Base-by-base conservation (phyloP, 2,888 invertebrate genomes). In the Lycia hirtaria region DNA sequence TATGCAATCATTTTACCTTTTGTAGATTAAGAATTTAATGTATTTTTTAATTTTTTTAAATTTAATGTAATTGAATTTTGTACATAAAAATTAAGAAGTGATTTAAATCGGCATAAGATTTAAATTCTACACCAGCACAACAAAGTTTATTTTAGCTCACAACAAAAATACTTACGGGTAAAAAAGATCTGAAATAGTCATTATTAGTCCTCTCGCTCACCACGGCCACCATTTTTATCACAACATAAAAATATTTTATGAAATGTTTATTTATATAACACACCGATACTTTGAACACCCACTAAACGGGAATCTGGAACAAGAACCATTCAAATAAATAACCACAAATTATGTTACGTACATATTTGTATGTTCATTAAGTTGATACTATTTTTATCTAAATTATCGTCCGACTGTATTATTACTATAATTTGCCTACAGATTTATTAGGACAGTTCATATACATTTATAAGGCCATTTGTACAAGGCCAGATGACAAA, bases 151-250 rank as follows among this genome's bases (percentile, higher is more conserved):
- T 24, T 2, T 24, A 1, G 3, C 24, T 24, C 1, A 24, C 9
- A 2, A 24, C n/a, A n/a, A 24, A 6, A 15, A 22, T 60, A 89
- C 91, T 92, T 81, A 92, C 91, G 69, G 91, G 91, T 67, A 92
- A 73, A 70, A 92, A 91, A 3, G 90, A 83, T 60, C 79, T 79
- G 66, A 92, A 91, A 70, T 81, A 91, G 66, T 85, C 83, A 75
- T 88, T 88, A 68, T 83, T 83, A 14, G 76, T 76, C 64, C 82
- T 78, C 68, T 80, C 80, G 28, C 77, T 78, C n/a, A 84, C 75
- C 68, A 84, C 83, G 22, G 86, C 84, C 66, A 86, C 85, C 84
- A 85, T 84, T 69, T 69, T 79, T 71, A 72, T 64, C 35, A 28
- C 35, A 32, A 45, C 56, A 62, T 60, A 62, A 60, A 74, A 76